Conservation (phyloP, 2,888 invertebrate genomes). For the Nomada fabriciana region DNA sequence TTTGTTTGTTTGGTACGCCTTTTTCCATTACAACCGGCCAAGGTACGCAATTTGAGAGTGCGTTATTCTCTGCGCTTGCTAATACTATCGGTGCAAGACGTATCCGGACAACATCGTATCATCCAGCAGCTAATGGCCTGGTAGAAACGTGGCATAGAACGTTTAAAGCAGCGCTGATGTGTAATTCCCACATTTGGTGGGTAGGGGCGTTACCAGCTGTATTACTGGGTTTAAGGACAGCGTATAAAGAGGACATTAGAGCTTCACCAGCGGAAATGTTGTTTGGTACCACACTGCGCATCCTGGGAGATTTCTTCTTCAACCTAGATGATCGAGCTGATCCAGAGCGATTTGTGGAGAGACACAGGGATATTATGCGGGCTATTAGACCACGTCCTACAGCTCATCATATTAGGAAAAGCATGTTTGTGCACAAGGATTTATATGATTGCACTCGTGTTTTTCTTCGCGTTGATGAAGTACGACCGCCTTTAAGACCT, state of each 20-base stretch:
- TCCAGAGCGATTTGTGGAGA: too few species aligned
- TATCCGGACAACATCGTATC: conserved; percentile 67
- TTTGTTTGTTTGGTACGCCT: conserved; percentile 75
- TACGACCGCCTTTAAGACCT: too few species aligned
- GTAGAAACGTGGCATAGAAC: conserved; percentile 55
- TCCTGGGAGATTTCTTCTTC: not conserved
- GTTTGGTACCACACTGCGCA: conserved; percentile 9
- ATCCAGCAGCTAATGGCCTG: conserved; percentile 71
- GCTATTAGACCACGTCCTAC: too few species aligned
- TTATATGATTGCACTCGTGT: too few species aligned
- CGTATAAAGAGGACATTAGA: not conserved
- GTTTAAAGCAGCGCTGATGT: conserved; percentile 47
- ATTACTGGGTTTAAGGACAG: conserved; percentile 1
- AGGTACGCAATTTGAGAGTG: conserved; percentile 71
- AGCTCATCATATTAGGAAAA: too few species aligned
- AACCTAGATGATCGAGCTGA: too few species aligned
- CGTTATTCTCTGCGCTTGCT: conserved; percentile 59
- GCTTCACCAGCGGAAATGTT: conserved; percentile 19
- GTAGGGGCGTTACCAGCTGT: not conserved
- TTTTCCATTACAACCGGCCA: conserved; percentile 74
- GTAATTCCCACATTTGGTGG: not conserved
- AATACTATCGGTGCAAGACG: conserved; percentile 52
- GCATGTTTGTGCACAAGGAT: too few species aligned
- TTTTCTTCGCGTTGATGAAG: too few species aligned
- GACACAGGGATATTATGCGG: too few species aligned